phyloP scores from a whole-genome alignment of 2,113 vertebrate species.

The Calypte anna region DNA sequence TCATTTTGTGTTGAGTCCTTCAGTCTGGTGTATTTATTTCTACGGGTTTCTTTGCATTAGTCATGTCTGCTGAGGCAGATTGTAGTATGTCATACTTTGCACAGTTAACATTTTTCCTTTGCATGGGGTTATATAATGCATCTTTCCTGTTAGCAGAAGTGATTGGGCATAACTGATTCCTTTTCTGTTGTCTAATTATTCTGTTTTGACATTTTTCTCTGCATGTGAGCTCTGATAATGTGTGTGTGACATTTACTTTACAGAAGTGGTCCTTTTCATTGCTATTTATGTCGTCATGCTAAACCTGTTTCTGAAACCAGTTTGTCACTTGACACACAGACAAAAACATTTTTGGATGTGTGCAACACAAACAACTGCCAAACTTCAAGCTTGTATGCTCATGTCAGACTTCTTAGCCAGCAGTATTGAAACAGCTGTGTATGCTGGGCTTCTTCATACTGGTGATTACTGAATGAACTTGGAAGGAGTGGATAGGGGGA shows the following conservation, averaged over 20 bases:
- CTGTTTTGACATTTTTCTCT: background rate
- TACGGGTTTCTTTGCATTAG: background rate
- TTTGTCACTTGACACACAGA: background rate
- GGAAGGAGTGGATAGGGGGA: background rate
- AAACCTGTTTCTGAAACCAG: slow-evolving; percentile 9
- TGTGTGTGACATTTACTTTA: background rate
- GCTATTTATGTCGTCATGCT: background rate
- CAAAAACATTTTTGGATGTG: background rate
- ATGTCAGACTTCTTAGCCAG: background rate
- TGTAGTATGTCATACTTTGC: background rate
- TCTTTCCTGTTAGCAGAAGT: background rate
- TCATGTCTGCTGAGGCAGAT: background rate
- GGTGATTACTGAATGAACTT: background rate
- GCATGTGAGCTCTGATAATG: background rate
- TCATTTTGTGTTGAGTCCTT: background rate
- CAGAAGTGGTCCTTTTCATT: background rate
- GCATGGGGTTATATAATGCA: background rate
- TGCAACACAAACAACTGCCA: background rate
- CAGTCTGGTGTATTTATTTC: background rate
- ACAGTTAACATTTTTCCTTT: background rate
- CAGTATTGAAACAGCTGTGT: background rate
- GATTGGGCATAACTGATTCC: background rate
- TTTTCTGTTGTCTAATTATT: background rate
- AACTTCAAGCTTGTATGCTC: background rate
- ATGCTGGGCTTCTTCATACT: background rate